Percentiles rank a stretch among this genome's conserved stretches.
Conservation (phyloP, 1,140 invertebrate species). For the Drosophila tani region DNA sequence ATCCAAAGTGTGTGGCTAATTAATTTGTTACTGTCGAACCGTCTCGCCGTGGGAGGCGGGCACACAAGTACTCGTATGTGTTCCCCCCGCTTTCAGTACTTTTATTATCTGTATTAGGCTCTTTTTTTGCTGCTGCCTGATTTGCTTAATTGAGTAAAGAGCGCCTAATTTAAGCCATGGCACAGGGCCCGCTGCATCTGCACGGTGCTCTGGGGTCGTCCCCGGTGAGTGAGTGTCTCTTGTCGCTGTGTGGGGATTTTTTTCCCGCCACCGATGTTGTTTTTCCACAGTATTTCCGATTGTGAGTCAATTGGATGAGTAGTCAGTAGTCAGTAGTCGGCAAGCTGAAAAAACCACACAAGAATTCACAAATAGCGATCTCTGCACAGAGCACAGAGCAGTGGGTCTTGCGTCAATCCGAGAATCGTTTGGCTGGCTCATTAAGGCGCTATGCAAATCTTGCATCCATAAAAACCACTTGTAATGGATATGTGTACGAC, state of each 20-base stretch:
- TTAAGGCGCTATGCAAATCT: constrained; percentile 46
- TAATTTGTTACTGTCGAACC: constrained; percentile 55
- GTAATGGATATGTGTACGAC: constrained; percentile 41
- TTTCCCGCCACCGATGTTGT: constrained; percentile 11
- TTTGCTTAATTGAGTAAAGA: constrained; percentile 81
- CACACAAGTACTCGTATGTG: constrained; percentile 2
- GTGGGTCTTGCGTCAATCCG: constrained; percentile 41
- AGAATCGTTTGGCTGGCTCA: constrained; percentile 32
- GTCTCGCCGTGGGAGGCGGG: constrained; percentile 30
- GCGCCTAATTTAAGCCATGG: constrained; percentile 64
- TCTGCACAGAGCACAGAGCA: constrained; percentile 19
- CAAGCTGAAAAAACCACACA: constrained; percentile 36
- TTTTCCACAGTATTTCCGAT: constrained; percentile 62
- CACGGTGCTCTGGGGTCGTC: constrained; percentile 35
- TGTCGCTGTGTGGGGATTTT: constrained; percentile 13
- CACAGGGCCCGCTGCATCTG: constrained; percentile 52
- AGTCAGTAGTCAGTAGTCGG: constrained; percentile 16
- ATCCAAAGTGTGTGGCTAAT: constrained; percentile 53
- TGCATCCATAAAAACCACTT: constrained; percentile 38
- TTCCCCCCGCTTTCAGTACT: constrained; percentile 14
- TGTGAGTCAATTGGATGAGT: constrained; percentile 80
- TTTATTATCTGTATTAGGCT: constrained; percentile 17
- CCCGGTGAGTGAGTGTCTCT: constrained; percentile 22
- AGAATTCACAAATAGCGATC: constrained; percentile 26
- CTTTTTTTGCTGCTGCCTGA: constrained; percentile 38